phyloP scores from a whole-genome alignment of 2,113 vertebrate genomes.

The Penelope pileata region DNA sequence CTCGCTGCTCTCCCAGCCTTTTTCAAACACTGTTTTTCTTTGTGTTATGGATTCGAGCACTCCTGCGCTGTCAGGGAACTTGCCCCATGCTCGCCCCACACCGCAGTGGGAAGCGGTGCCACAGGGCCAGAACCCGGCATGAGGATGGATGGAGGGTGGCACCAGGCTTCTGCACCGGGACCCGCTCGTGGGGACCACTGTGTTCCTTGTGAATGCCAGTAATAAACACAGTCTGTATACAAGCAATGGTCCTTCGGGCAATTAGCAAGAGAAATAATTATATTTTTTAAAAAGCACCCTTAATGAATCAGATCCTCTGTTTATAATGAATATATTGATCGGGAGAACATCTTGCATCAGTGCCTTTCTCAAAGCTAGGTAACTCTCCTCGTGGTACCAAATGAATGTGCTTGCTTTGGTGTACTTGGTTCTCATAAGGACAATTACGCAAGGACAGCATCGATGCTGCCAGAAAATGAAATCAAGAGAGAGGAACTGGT shows the following conservation, averaged over 20 bases:
- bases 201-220: background rate
- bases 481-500: constrained; percentile 10
- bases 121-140: background rate
- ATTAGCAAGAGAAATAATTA: background rate
- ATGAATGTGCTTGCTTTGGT: background rate
- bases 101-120: background rate
- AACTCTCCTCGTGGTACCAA: background rate
- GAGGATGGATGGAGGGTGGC: no score
- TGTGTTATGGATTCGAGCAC: background rate
- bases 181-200: background rate
- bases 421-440: constrained; percentile 39
- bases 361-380: background rate
- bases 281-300: background rate
- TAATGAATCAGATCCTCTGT: background rate
- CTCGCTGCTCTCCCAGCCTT: background rate
- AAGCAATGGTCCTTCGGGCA: background rate
- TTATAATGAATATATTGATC: background rate
- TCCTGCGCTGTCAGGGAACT: background rate
- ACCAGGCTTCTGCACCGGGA: background rate
- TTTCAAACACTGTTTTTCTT: background rate
- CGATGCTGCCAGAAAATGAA: constrained; percentile 49
- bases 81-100: background rate
- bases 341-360: background rate
- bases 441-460: constrained; percentile 39
- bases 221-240: background rate